Evolutionary conservation across 1,140 invertebrate genomes (phyloP).

Genomic region (Apis laboriosa): DNA sequence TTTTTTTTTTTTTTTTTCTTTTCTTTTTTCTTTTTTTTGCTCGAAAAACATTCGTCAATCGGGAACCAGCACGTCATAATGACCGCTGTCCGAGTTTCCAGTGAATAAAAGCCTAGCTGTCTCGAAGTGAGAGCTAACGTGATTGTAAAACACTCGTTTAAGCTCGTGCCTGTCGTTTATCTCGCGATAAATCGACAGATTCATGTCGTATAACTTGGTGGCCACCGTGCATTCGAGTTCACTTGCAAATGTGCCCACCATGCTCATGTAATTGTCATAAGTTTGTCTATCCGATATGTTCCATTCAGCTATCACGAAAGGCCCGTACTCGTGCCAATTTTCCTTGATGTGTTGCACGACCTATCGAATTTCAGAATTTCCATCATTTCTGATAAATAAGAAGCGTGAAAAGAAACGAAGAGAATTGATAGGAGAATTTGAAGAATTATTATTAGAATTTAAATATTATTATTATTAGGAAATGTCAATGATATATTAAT

Average conservation of each 20-base stretch:
- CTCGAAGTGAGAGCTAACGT: slow-evolving; percentile 39
- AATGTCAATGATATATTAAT: neutral
- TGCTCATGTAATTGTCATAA: slow-evolving; percentile 70
- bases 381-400: neutral
- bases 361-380: slow-evolving; percentile 41
- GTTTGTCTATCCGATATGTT: slow-evolving; percentile 66
- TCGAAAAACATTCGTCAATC: slow-evolving; percentile 10
- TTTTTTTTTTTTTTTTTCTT: no score
- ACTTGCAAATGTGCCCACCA: slow-evolving; percentile 72
- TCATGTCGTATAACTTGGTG: slow-evolving; percentile 70
- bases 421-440: neutral
- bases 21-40: neutral
- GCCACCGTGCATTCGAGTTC: slow-evolving; percentile 74
- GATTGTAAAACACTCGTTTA: slow-evolving; percentile 69
- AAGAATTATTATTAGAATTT: neutral
- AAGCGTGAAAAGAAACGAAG: accelerated
- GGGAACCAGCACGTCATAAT: slow-evolving; percentile 72
- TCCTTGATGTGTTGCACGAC: slow-evolving; percentile 71
- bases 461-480: no score
- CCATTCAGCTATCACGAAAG: slow-evolving; percentile 75
- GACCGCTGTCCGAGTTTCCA: slow-evolving; percentile 72
- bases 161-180: slow-evolving; percentile 58
- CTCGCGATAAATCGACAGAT: slow-evolving; percentile 73
- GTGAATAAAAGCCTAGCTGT: slow-evolving; percentile 72
- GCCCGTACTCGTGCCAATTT: slow-evolving; percentile 70